These are phyloP conservation scores for Chondrilla cf. caribensis DNA, from an alignment of 37 sponge, comb jelly and placozoan genomes.

Conservation along the genomic window DNA sequence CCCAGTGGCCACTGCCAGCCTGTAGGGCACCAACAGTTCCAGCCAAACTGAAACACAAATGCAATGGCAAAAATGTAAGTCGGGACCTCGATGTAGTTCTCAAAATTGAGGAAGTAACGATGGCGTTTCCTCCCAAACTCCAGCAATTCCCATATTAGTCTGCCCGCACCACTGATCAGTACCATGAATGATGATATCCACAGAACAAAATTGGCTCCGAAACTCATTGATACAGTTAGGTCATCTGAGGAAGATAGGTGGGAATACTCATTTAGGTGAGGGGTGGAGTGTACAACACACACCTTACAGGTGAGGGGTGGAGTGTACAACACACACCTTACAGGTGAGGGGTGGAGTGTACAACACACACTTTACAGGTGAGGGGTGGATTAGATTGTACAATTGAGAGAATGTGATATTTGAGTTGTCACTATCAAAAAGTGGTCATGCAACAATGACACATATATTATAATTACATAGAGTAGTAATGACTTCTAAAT, in stretches of 20 bases:
- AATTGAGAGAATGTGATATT: too few species aligned
- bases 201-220: not conserved
- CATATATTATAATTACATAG: too few species aligned
- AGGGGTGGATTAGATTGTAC: too few species aligned
- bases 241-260: not conserved
- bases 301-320: too few species aligned
- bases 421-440: too few species aligned
- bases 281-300: too few species aligned
- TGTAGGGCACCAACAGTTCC: constrained; percentile 29
- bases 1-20: constrained; percentile 89
- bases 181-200: not conserved
- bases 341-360: too few species aligned
- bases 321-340: too few species aligned
- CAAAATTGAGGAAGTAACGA: constrained; percentile 47
- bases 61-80: constrained; percentile 35
- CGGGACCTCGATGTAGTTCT: constrained; percentile 56
- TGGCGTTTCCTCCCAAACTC: not conserved
- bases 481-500: too few species aligned
- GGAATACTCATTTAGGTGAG: too few species aligned
- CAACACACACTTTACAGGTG: too few species aligned
- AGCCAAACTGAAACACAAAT: constrained; percentile 38
- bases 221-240: not conserved
- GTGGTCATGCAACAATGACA: too few species aligned
- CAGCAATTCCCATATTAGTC: not conserved
- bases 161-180: not conserved